phyloP scores from a whole-genome alignment of 2,888 invertebrate genomes.

The Apamea sordens region DNA sequence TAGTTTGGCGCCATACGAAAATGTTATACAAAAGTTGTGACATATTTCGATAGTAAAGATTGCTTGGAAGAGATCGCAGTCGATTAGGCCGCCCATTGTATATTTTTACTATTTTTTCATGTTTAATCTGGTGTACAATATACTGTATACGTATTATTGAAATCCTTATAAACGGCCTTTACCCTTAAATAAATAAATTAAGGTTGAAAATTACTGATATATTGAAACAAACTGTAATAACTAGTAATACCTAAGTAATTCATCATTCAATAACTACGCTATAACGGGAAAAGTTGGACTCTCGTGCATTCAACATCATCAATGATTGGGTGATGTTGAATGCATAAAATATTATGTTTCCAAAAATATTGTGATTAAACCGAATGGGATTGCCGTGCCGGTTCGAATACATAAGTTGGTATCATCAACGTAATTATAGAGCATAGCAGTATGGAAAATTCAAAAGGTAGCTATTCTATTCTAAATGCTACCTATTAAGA shows the following conservation, averaged over 20 bases:
- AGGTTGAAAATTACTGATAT: neutral
- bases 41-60: neutral
- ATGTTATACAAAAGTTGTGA: neutral
- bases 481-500: too few species aligned
- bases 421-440: slow-evolving; percentile 18
- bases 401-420: slow-evolving; percentile 24
- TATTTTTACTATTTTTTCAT: neutral
- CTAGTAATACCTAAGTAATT: neutral
- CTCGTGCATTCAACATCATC: neutral
- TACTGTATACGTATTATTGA: neutral
- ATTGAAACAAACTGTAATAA: neutral
- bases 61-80: neutral
- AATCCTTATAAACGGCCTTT: too few species aligned
- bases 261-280: slow-evolving; percentile 1
- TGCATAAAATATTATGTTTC: slow-evolving; percentile 32
- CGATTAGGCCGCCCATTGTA: neutral
- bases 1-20: neutral
- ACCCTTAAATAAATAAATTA: neutral
- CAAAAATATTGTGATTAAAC: slow-evolving; percentile 45
- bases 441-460: neutral
- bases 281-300: slow-evolving; percentile 2
- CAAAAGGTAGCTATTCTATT: too few species aligned
- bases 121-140: neutral
- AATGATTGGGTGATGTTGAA: slow-evolving; percentile 14
- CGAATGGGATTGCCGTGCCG: slow-evolving; percentile 23